Conservation (phyloP, 2,888 invertebrate genomes). For the Ornithoptera alexandrae region DNA sequence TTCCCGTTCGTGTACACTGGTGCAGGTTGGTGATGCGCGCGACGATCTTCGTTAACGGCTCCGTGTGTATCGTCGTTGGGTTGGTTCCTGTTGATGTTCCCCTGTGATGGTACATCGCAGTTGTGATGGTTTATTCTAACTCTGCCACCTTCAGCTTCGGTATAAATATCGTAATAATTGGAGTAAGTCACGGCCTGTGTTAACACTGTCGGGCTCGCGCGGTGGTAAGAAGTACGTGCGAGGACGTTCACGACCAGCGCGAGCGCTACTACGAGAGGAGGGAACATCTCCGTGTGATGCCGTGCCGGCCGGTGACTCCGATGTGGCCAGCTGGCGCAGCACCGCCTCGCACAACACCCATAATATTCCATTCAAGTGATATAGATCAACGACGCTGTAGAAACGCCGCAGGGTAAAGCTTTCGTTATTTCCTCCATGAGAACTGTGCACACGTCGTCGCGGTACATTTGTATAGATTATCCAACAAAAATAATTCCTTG, state of each 20-base stretch:
- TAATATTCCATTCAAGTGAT: not conserved
- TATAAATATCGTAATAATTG: not conserved
- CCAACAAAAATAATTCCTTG: no score
- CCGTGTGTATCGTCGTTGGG: not conserved
- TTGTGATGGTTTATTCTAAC: not conserved
- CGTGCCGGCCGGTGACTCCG: not conserved
- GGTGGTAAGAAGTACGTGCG: conserved; percentile 7
- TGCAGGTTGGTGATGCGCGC: not conserved
- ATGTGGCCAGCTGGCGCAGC: conserved; percentile 3
- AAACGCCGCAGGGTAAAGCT: no score
- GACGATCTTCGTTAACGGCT: not conserved
- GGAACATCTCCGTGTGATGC: conserved; percentile 11
- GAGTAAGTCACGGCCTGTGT: not conserved
- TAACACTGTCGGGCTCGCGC: not conserved
- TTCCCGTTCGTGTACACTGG: not conserved
- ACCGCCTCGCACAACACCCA: conserved; percentile 1
- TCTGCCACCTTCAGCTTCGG: no score
- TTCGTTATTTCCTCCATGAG: no score
- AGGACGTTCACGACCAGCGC: not conserved
- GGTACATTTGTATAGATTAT: no score
- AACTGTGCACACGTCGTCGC: no score
- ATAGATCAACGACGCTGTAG: conserved; percentile 3
- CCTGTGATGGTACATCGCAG: not conserved
- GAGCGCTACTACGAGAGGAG: not conserved
- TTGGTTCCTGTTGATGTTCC: not conserved